Percentiles rank a stretch among this genome's conserved stretches.
Conservation (phyloP, 2,888 invertebrate species). For the Pediacus dermestoides region DNA sequence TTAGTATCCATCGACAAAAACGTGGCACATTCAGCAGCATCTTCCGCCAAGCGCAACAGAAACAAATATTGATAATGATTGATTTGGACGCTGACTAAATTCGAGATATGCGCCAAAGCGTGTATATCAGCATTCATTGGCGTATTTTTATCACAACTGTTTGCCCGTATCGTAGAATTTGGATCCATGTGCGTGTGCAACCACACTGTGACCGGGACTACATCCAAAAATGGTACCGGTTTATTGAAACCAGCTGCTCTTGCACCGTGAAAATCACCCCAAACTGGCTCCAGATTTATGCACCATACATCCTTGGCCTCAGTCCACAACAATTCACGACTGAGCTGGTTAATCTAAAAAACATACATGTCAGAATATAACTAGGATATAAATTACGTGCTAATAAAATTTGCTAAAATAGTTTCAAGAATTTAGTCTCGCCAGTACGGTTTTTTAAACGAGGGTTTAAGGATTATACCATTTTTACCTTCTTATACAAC, state of each 20-base stretch:
- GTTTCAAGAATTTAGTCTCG: too few relatives aligned
- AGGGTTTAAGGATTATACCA: too few relatives aligned
- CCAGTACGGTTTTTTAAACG: too few relatives aligned
- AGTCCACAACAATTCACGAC: constrained; percentile 62
- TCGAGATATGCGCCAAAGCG: constrained; percentile 76
- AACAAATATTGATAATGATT: constrained; percentile 94
- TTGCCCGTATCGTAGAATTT: constrained; percentile 42
- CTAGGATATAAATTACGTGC: neutral
- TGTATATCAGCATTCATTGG: constrained; percentile 64
- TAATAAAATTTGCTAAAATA: neutral
- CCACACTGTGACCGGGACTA: constrained; percentile 87
- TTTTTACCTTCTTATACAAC: too few relatives aligned
- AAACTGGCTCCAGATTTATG: constrained; percentile 81
- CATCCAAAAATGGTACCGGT: constrained; percentile 77
- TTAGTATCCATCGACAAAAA: constrained; percentile 76
- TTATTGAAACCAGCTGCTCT: constrained; percentile 69
- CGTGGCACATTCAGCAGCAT: constrained; percentile 73
- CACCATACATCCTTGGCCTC: constrained; percentile 89
- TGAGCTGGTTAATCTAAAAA: constrained; percentile 41
- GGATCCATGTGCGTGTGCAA: constrained; percentile 55
- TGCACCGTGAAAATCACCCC: constrained; percentile 89
- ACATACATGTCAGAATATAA: neutral
- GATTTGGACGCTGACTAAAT: constrained; percentile 82
- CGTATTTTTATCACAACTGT: constrained; percentile 12
- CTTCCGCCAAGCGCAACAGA: constrained; percentile 78